These are phyloP conservation scores for Hypsopygia costalis DNA, from an alignment of 2,888 invertebrate genomes.

Conservation along the genomic window DNA sequence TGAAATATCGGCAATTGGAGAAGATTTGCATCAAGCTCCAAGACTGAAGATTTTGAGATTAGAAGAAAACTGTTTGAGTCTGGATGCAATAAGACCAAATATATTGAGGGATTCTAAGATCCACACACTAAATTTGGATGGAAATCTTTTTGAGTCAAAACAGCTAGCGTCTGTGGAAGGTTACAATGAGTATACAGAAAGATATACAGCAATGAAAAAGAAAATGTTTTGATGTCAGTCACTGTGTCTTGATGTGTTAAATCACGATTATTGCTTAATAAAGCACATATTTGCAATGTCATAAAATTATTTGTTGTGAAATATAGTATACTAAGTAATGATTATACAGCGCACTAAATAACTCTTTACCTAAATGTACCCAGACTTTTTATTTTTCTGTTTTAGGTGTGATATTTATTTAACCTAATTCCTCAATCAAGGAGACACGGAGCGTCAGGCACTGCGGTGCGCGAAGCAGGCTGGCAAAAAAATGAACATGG, in stretches of 20 bases:
- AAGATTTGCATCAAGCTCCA: conserved; percentile 89
- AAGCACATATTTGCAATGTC: no score
- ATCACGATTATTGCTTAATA: not conserved
- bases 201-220: conserved; percentile 97
- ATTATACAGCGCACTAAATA: no score
- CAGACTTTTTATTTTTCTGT: no score
- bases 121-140: conserved; percentile 92
- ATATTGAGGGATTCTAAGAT: conserved; percentile 93
- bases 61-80: conserved; percentile 96
- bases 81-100: conserved; percentile 87
- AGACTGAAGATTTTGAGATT: conserved; percentile 94
- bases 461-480: no score
- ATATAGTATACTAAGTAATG: no score
- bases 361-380: no score
- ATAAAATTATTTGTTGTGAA: no score
- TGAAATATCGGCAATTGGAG: conserved; percentile 88
- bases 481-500: no score
- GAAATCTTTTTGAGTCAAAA: conserved; percentile 97
- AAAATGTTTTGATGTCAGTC: conserved; percentile 87
- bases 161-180: conserved; percentile 92
- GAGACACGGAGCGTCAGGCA: no score
- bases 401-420: no score
- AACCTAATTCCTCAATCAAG: no score
- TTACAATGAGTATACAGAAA: conserved; percentile 96
- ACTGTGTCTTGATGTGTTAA: not conserved